Evolutionary conservation across 2,888 invertebrate genomes (phyloP).

Genomic region (Folsomia candida): DNA sequence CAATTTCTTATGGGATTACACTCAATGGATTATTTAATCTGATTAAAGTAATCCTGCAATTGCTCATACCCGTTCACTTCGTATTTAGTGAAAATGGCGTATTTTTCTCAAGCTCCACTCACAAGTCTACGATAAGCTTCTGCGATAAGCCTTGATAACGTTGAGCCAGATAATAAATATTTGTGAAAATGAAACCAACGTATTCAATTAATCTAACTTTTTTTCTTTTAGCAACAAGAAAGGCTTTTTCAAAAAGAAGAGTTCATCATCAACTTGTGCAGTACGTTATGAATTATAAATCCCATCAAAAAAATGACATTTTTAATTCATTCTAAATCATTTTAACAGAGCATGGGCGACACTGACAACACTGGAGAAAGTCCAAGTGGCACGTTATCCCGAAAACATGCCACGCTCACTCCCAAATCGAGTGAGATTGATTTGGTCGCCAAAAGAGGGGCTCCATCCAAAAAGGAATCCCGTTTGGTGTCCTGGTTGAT

Average conservation of each 20-base stretch:
- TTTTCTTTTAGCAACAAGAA: constrained; percentile 67
- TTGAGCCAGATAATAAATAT: no score
- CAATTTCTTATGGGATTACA: no score
- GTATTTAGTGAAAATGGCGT: no score
- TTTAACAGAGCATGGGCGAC: constrained; percentile 49
- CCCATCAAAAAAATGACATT: neutral
- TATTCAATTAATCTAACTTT: no score
- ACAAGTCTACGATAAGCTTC: no score
- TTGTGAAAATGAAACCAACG: no score
- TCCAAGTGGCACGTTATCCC: constrained; percentile 50
- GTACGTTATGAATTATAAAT: constrained; percentile 57
- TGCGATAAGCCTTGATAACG: no score
- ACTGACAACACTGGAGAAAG: constrained; percentile 50
- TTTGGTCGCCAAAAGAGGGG: constrained; percentile 41
- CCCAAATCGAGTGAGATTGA: constrained; percentile 51
- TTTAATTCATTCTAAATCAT: neutral
- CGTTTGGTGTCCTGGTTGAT: constrained; percentile 48
- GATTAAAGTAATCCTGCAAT: no score
- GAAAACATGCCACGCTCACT: constrained; percentile 50
- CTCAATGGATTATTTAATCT: no score
- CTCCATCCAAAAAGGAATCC: constrained; percentile 42
- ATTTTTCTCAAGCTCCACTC: no score
- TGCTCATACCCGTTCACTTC: no score
- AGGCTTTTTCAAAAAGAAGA: constrained; percentile 80
- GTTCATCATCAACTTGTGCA: constrained; percentile 83